Percentiles rank a stretch among this genome's conserved stretches.
These are phyloP conservation scores for Brachionus rubens DNA, from an alignment of 1,140 invertebrate genomes.

Conservation along the genomic window DNA sequence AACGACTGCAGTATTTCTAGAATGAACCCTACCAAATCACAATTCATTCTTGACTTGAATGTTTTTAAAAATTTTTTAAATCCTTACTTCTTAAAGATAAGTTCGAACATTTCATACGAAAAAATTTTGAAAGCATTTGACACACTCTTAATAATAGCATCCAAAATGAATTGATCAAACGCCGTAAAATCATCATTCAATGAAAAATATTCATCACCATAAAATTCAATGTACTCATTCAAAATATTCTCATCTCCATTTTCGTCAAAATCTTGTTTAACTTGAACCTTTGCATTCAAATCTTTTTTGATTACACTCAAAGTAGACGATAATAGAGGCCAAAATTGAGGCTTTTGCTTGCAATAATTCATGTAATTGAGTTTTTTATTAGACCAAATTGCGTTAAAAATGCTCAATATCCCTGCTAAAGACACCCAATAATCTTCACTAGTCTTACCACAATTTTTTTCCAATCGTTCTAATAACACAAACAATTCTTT, in stretches of 20 bases:
- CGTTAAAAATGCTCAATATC: neutral
- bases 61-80: too few species aligned
- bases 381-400: slow-evolving; percentile 41
- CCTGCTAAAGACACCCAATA: neutral
- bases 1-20: too few species aligned
- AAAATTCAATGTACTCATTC: neutral
- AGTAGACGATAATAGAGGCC: neutral
- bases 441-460: neutral
- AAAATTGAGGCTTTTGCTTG: neutral
- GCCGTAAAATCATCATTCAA: neutral
- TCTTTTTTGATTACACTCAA: slow-evolving; percentile 1
- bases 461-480: neutral
- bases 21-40: too few species aligned
- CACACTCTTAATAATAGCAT: neutral
- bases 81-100: slow-evolving; percentile 16
- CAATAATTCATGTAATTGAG: slow-evolving; percentile 36
- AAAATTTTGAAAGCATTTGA: slow-evolving; percentile 38
- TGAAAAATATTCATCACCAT: neutral
- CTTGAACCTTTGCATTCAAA: neutral
- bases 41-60: too few species aligned
- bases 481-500: neutral
- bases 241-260: neutral
- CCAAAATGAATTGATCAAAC: slow-evolving; percentile 9
- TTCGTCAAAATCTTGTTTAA: neutral
- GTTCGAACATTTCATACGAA: slow-evolving; percentile 21